Evolutionary conservation across 2,113 vertebrate genomes (phyloP).

Genomic region (Phycodurus eques): DNA sequence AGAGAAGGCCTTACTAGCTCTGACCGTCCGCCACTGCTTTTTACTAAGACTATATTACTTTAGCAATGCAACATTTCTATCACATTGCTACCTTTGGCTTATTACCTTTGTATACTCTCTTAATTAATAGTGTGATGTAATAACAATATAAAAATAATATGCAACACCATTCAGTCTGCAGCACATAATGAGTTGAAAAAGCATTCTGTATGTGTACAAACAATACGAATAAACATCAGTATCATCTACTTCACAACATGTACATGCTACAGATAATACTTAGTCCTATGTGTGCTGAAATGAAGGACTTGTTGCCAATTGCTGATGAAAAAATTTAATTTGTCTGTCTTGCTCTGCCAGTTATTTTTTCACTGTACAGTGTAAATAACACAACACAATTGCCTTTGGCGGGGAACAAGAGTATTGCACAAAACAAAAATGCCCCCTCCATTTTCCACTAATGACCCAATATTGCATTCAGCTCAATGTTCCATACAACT

Average conservation of each 20-base stretch:
- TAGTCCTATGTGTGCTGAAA: background rate
- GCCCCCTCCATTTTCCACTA: conserved; percentile 32
- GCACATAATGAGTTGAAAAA: background rate
- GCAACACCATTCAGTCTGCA: background rate
- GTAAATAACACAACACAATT: conserved; percentile 1
- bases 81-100: background rate
- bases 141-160: background rate
- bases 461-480: conserved; percentile 18
- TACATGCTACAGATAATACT: background rate
- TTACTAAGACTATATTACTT: background rate
- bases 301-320: background rate
- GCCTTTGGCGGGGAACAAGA: conserved; percentile 19
- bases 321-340: background rate
- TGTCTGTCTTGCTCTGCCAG: background rate
- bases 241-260: background rate
- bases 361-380: background rate
- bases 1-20: background rate
- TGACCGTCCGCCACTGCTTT: too few relatives aligned
- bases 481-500: conserved; percentile 4
- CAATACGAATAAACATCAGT: background rate
- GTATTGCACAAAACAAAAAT: conserved; percentile 28
- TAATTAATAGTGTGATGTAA: background rate
- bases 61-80: background rate
- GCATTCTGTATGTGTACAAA: background rate
- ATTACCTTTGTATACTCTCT: background rate